Evolutionary conservation across 2,888 invertebrate species (phyloP).

Genomic region (Cinara cedri): DNA sequence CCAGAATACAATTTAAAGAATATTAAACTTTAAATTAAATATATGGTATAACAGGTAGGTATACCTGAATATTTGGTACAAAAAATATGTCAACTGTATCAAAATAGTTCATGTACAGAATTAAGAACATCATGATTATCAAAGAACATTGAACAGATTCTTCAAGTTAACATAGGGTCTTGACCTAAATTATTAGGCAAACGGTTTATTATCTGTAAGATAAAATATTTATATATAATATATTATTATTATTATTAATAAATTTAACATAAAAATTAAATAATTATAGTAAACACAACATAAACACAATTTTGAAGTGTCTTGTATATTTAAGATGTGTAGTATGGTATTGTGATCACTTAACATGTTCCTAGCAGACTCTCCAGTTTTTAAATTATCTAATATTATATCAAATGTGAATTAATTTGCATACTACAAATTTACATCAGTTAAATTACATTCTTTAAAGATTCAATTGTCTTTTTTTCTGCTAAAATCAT

Average conservation of each 20-base stretch:
- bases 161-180: slow-evolving; percentile 89
- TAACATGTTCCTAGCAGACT: slow-evolving; percentile 56
- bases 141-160: slow-evolving; percentile 86
- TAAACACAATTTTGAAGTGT: slow-evolving; percentile 66
- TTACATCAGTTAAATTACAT: slow-evolving; percentile 62
- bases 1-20: not conserved
- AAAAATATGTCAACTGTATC: slow-evolving; percentile 80
- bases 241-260: no score
- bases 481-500: slow-evolving; percentile 66
- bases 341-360: slow-evolving; percentile 45
- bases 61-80: slow-evolving; percentile 79
- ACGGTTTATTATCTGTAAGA: slow-evolving; percentile 76
- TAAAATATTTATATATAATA: not conserved
- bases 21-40: not conserved
- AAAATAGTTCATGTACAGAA: slow-evolving; percentile 72
- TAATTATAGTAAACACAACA: slow-evolving; percentile 10
- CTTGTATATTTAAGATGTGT: slow-evolving; percentile 60
- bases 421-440: slow-evolving; percentile 69
- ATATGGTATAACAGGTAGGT: not conserved
- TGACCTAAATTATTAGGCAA: slow-evolving; percentile 91
- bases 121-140: slow-evolving; percentile 89
- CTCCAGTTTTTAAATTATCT: slow-evolving; percentile 68
- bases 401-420: slow-evolving; percentile 76
- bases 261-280: no score
- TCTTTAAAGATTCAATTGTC: slow-evolving; percentile 36